Evolutionary conservation across 2,113 vertebrate genomes (phyloP), one percentile per base, ranked within the genome.

Genomic region (Tylochromis polylepis): DNA sequence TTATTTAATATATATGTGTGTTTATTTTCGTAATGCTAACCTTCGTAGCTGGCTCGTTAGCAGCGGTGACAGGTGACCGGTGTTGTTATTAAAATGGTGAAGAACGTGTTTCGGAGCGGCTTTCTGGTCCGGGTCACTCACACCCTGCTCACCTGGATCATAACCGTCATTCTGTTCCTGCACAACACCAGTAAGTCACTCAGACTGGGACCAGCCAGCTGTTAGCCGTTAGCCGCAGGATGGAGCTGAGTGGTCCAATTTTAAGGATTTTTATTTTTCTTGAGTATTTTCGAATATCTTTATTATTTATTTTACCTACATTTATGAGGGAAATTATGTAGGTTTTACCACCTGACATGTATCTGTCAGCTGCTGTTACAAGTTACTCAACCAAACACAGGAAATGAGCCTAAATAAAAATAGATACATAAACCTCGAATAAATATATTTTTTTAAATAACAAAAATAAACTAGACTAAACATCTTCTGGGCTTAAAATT

Each of bases 181-280:
- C 96, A 98, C 87, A 94, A 97, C 82, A 99, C 98, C n/a, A 98
- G 98, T 98, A 94, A 97, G 97, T 78, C 16, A 16, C 8, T 24
- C 3, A 36, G n/a, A 67, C 1, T 12, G 57, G 43, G 1, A 6
- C 12, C 31, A 8, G 18, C 15, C 34, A 46, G 38, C 27, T 11
- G 60, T 65, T 65, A 34, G 59, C 58, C 51, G 1, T 11, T 16
- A 46, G 41, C 41, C 27, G 24, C 62, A 67, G n/a, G 14, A 43
- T 46, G 38, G 67, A 46, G 22, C 22, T 18, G 8, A 49, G 29
- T 20, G 24, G 5, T 75, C 8, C 41, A 27, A 49, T 29, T 72
- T 0, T 1, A 29, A 11, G 67, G 22, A 29, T 27, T 70, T 43
- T 46, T 46, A 72, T 24, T 29, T 27, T 75, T 29, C 8, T 49